Evolutionary conservation across 2,113 vertebrate species (phyloP), one percentile per base, ranked within the genome.

Genomic region (Propithecus coquereli): DNA sequence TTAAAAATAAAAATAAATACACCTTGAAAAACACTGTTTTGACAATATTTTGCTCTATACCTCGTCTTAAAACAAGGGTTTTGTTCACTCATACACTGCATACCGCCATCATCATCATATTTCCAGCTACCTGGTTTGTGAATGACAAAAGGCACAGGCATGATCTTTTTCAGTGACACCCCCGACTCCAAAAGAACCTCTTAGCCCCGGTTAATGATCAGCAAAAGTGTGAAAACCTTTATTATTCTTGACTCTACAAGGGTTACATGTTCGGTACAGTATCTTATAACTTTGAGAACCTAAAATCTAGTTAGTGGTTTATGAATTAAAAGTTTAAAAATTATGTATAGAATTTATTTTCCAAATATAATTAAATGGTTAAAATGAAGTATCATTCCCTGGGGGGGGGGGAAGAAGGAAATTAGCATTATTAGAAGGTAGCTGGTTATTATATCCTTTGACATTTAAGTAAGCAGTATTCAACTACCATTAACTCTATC

Each of bases 1-100:
- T 99, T 99, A 99, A 99, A 99, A 99, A 98, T 98, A 98, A 98
- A 99, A 99, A 99, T 99, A 99, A 99, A 99, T 98, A 99, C 91
- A 30, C 80, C 96, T 98, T 88, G 97, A 97, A 98, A 99, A 99
- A 98, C 98, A 98, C 73, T 90, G 79, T 95, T 98, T 98, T 90
- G 98, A 3, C 95, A 96, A 96, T 97, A 95, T 97, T 98, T 94
- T 80, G 45, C 83, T 81, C 66, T 20, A 0, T 82, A 90, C 88
- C 76, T 96, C 92, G 90, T 71, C 88, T 96, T 82, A 73, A 97
- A 97, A 97, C 94, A 96, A 93, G 95, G 74, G 94, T 97, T 98
- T 73, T 93, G 74, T 95, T 93, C 83, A 87, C 95, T 97, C 91
- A 95, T 71, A 81, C 85, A 13, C 43, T 61, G 63, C 85, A 89